Percentiles rank a stretch among this genome's conserved stretches.
These are phyloP conservation scores for Centropus bengalensis DNA, from an alignment of 2,113 vertebrate genomes.

Conservation along the genomic window DNA sequence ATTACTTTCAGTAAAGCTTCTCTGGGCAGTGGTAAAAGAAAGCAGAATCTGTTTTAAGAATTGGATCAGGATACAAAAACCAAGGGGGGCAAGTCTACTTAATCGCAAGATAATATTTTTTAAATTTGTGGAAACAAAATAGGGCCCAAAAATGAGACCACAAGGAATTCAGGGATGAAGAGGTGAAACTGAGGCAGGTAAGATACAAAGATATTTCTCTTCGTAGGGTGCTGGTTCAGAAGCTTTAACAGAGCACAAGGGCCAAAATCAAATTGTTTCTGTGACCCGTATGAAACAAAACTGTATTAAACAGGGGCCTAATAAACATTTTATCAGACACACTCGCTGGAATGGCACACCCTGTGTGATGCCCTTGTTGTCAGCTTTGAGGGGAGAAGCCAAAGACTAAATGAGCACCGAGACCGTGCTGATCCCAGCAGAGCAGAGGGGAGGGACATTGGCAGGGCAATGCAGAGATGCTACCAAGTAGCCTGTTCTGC, in stretches of 20 bases:
- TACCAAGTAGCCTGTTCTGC: neutral
- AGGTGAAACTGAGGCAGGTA: neutral
- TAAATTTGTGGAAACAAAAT: neutral
- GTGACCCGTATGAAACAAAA: constrained; percentile 1
- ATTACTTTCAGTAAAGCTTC: neutral
- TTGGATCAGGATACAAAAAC: neutral
- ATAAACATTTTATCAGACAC: constrained; percentile 31
- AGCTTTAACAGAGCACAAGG: neutral
- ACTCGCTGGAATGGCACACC: neutral
- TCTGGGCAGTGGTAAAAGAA: neutral
- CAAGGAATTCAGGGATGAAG: neutral
- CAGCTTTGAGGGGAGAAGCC: constrained; percentile 46
- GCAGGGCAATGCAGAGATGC: neutral
- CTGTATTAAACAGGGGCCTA: neutral
- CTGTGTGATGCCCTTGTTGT: neutral
- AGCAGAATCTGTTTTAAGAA: neutral
- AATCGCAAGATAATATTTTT: neutral
- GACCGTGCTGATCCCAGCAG: constrained; percentile 14
- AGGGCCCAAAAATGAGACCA: neutral
- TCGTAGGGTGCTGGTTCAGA: neutral
- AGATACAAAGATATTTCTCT: neutral
- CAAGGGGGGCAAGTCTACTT: neutral
- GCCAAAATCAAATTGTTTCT: constrained; percentile 4
- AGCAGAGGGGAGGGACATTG: constrained; percentile 28
- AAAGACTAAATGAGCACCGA: constrained; percentile 53